Conservation (phyloP, 2,888 invertebrate species). For the Lysandra bellargus region DNA sequence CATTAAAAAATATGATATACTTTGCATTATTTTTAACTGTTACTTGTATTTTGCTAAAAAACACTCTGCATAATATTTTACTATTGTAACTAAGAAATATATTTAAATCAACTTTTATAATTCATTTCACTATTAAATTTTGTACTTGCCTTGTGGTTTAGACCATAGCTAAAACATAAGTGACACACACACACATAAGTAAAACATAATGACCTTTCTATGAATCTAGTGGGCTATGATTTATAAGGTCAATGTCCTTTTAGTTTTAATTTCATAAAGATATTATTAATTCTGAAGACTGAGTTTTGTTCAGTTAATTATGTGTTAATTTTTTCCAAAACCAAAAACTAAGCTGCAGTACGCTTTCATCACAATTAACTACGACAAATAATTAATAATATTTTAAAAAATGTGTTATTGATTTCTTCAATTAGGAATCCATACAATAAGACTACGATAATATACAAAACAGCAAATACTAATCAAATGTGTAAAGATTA, state of each 20-base stretch:
- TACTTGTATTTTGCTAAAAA: no score
- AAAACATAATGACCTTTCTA: background rate
- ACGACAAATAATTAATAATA: background rate
- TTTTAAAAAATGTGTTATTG: constrained; percentile 37
- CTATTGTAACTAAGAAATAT: no score
- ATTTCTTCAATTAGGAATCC: constrained; percentile 44
- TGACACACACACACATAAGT: no score
- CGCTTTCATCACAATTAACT: background rate
- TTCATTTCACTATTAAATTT: background rate
- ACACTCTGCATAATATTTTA: no score
- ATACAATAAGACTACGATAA: constrained; percentile 35
- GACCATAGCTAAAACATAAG: background rate
- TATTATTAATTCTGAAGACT: background rate
- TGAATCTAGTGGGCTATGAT: background rate
- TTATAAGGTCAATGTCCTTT: background rate
- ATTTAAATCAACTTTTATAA: no score
- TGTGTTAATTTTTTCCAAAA: background rate
- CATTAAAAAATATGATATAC: no score
- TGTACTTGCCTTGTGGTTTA: background rate
- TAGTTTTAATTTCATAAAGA: background rate
- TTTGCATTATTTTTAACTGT: no score
- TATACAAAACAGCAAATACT: constrained; percentile 35
- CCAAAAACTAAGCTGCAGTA: background rate
- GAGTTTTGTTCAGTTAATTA: background rate
- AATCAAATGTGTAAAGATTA: constrained; percentile 24